Percentiles rank a stretch among this genome's conserved stretches.
phyloP scores from a whole-genome alignment of 1,140 invertebrate genomes.

The Drosophila bifasciata region DNA sequence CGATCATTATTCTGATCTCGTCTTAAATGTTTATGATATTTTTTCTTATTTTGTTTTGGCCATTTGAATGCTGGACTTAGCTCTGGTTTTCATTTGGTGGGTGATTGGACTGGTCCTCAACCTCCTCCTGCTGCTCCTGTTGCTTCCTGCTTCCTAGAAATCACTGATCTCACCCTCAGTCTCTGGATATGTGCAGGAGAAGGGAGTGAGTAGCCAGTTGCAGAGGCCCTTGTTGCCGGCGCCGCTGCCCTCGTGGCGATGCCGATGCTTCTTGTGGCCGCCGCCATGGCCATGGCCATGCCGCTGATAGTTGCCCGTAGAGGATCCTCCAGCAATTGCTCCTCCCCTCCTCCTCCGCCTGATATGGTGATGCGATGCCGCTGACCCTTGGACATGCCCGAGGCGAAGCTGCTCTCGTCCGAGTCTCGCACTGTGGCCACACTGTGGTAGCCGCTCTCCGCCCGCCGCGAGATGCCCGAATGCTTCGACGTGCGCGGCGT shows the following conservation, averaged over 20 bases:
- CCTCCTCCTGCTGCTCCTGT: neutral
- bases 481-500: constrained; percentile 91
- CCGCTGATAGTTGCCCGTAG: constrained; percentile 66
- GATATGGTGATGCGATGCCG: constrained; percentile 87
- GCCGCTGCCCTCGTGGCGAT: constrained; percentile 60
- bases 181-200: constrained; percentile 89
- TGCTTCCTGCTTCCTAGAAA: constrained; percentile 83
- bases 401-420: constrained; percentile 92
- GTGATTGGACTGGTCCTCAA: constrained; percentile 34
- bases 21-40: constrained; percentile 44
- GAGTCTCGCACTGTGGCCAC: constrained; percentile 91
- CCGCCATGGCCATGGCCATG: constrained; percentile 26
- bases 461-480: constrained; percentile 89
- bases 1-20: neutral
- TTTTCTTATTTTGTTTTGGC: constrained; percentile 53
- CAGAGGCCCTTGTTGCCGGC: constrained; percentile 68
- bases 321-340: constrained; percentile 52
- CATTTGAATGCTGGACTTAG: constrained; percentile 68
- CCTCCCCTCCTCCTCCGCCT: constrained; percentile 20
- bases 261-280: constrained; percentile 62
- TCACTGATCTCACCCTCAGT: constrained; percentile 88
- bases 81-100: constrained; percentile 51
- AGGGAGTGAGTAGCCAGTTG: constrained; percentile 86
- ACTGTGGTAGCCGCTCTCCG: constrained; percentile 94
- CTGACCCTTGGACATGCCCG: constrained; percentile 89